Evolutionary conservation across 1,140 invertebrate species (phyloP), one percentile per base, ranked within the genome.

Genomic region (Ips typographus): DNA sequence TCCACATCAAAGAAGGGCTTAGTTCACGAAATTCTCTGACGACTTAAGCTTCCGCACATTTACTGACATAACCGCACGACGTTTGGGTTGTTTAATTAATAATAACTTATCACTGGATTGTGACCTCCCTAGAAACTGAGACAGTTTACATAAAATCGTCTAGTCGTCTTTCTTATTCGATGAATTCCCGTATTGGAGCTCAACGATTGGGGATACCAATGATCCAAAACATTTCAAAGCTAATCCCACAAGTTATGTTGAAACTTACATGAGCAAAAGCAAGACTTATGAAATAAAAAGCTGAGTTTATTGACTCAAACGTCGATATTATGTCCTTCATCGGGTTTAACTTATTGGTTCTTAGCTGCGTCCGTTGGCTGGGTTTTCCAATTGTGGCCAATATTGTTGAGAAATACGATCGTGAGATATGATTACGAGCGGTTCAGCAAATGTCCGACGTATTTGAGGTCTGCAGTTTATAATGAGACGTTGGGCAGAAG

Each of bases 231-330:
- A 37, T 67, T 67, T 60, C 53, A 67, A 67, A 60, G 65, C 57
- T 67, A 67, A 67, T 67, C 56, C 64, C 4, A n/a, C 65, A 57
- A 67, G 59, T 67, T 67, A 67, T 67, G 65, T 51, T 67, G 65
- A 67, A 67, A 67, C 65, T 67, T 67, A 60, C 65, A 67, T 67
- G 65, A 67, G 65, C 65, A 51, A 67, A 56, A 67, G 56, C 65
- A 47, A 40, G 57, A 67, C 55, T 47, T 67, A 67, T 67, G 56
- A 67, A 67, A 67, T 67, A 67, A 67, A 67, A 58, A 60, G 65
- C 39, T 41, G 40, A 60, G 56, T 67, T 67, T 67, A 67, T 67
- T 67, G 55, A 67, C 53, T 67, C 65, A 59, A 67, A 41, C 57
- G 65, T 44, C 65, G 43, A 67, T 67, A 67, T 67, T 67, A 67